Conservation (phyloP, 2,888 invertebrate genomes). For the Ametastegia equiseti region DNA sequence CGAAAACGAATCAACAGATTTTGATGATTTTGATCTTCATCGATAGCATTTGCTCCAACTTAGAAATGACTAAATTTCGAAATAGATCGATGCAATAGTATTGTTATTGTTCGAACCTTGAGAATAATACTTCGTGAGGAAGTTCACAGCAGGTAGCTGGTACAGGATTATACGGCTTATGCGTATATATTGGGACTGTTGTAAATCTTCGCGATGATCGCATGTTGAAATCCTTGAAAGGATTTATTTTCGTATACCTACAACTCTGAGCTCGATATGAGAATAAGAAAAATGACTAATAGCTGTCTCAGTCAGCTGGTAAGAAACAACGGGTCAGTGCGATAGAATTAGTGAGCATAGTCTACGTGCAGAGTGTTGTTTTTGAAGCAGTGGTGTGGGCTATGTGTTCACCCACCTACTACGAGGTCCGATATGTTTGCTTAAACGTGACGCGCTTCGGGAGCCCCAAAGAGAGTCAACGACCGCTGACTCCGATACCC, state of each 20-base stretch:
- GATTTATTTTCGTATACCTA: slow-evolving; percentile 18
- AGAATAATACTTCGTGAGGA: too few species aligned
- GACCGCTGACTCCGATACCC: slow-evolving; percentile 7
- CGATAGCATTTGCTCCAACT: too few species aligned
- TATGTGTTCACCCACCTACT: neutral
- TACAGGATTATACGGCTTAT: too few species aligned
- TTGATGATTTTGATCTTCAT: too few species aligned
- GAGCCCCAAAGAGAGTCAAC: slow-evolving; percentile 24
- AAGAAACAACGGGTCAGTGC: neutral
- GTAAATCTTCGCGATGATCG: too few species aligned
- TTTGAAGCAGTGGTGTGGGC: slow-evolving; percentile 5
- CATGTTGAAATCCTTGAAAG: slow-evolving; percentile 19
- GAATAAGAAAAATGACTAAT: slow-evolving; percentile 26
- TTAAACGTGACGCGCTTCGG: slow-evolving; percentile 45
- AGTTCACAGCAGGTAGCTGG: too few species aligned
- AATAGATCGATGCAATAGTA: too few species aligned
- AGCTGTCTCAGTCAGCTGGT: slow-evolving; percentile 14
- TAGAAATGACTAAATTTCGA: too few species aligned
- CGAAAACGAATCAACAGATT: too few species aligned
- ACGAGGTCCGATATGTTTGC: slow-evolving; percentile 46
- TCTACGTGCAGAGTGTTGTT: slow-evolving; percentile 41
- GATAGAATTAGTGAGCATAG: slow-evolving; percentile 26
- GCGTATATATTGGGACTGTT: too few species aligned
- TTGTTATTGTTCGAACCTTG: too few species aligned
- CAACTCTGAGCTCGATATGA: too few species aligned